phyloP scores from a whole-genome alignment of 1,140 invertebrate species.

The Drusus annulatus region DNA sequence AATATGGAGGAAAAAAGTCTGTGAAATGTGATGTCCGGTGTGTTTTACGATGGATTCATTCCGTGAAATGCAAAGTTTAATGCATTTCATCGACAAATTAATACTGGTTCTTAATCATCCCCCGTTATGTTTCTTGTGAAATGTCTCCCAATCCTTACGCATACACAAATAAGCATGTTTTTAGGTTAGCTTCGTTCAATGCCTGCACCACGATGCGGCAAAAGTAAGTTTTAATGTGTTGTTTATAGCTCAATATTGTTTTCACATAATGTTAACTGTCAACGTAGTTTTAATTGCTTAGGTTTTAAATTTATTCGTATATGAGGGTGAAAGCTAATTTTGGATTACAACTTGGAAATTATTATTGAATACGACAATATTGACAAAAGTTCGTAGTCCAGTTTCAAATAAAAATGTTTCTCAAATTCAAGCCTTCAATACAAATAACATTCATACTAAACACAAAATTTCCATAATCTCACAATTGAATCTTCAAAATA shows the following conservation, averaged over 20 bases:
- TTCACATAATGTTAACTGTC: background rate
- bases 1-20: constrained; percentile 36
- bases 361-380: background rate
- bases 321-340: background rate
- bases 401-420: background rate
- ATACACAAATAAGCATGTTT: constrained; percentile 38
- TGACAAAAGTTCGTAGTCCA: constrained; percentile 1
- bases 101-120: constrained; percentile 26
- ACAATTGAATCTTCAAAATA: too few species aligned
- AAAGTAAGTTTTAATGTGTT: constrained; percentile 39
- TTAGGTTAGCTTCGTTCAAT: constrained; percentile 45
- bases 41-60: constrained; percentile 47
- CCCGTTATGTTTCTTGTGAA: constrained; percentile 21
- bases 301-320: too few species aligned
- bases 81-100: constrained; percentile 39
- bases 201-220: constrained; percentile 45
- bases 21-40: constrained; percentile 40
- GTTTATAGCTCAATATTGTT: constrained; percentile 18
- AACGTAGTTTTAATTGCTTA: too few species aligned
- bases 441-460: too few species aligned
- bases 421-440: too few species aligned
- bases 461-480: too few species aligned
- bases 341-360: background rate
- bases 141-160: constrained; percentile 24
- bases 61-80: constrained; percentile 42